These are phyloP conservation scores for Grammomys surdaster DNA, from an alignment of 2,113 vertebrate species.

Conservation along the genomic window DNA sequence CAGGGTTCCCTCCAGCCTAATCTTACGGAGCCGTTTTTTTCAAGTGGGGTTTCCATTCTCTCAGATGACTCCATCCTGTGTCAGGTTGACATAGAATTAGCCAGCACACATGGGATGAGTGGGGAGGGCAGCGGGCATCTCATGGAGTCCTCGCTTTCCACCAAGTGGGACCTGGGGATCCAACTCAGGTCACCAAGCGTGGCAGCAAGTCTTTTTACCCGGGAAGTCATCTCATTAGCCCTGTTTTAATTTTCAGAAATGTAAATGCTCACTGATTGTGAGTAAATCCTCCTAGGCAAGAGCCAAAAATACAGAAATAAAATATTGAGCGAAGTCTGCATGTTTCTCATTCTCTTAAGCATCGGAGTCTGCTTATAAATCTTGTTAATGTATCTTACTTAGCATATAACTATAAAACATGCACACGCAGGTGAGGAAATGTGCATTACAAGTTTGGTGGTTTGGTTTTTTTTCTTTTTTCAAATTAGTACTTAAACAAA, in stretches of 20 bases:
- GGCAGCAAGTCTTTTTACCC: neutral
- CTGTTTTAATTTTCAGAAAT: conserved; percentile 1
- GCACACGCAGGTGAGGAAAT: neutral
- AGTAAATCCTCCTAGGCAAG: neutral
- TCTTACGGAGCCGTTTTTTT: neutral
- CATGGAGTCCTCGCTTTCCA: neutral
- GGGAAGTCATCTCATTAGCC: neutral
- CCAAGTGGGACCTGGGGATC: neutral
- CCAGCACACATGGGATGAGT: neutral
- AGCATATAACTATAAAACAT: neutral
- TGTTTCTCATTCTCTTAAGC: neutral
- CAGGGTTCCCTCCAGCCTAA: neutral
- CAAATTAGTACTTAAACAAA: conserved; percentile 8
- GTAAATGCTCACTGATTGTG: neutral
- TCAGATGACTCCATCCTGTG: neutral
- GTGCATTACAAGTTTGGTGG: neutral
- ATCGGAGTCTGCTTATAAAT: neutral
- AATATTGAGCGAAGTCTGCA: neutral
- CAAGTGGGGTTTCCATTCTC: neutral
- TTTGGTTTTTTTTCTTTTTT: neutral
- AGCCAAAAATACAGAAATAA: neutral
- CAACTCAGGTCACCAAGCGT: neutral
- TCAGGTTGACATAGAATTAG: neutral
- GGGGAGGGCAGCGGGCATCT: neutral
- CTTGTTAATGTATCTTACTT: conserved; percentile 13